phyloP scores from a whole-genome alignment of 1,140 invertebrate genomes.

The Euura saliciscinereae region DNA sequence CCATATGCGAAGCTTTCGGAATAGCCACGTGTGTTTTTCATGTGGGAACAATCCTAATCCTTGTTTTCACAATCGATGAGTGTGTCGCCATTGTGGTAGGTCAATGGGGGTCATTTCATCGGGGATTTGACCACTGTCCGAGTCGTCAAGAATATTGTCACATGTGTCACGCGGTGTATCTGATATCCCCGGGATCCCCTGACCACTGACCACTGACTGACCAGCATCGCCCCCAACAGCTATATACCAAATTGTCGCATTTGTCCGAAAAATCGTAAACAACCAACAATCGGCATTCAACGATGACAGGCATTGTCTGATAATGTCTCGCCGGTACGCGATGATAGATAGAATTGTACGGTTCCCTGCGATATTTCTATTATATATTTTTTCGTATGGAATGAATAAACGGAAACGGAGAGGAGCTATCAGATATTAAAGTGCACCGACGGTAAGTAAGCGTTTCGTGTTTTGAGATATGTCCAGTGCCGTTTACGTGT shows the following conservation, averaged over 20 bases:
- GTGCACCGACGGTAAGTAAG: no score
- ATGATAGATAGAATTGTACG: background rate
- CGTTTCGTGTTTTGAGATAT: no score
- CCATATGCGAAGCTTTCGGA: background rate
- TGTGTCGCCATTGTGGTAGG: background rate
- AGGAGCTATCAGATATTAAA: background rate
- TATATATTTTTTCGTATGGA: background rate
- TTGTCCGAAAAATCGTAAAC: conserved; percentile 7
- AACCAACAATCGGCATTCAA: background rate
- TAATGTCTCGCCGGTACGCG: background rate
- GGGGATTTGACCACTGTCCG: background rate
- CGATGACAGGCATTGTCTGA: conserved; percentile 1
- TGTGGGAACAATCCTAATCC: background rate
- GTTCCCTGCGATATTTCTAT: background rate
- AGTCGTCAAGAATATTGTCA: background rate
- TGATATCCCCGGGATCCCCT: background rate
- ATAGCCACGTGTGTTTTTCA: background rate
- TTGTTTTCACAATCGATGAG: background rate
- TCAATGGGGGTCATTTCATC: background rate
- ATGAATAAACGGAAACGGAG: background rate
- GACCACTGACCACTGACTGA: background rate
- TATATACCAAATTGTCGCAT: background rate
- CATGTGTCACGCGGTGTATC: background rate
- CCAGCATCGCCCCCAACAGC: background rate
- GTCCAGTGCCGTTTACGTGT: background rate